These are phyloP conservation scores for Mormyrus proboscirostris DNA, from an alignment of 2,797 vertebrate genomes.

Conservation along the genomic window DNA sequence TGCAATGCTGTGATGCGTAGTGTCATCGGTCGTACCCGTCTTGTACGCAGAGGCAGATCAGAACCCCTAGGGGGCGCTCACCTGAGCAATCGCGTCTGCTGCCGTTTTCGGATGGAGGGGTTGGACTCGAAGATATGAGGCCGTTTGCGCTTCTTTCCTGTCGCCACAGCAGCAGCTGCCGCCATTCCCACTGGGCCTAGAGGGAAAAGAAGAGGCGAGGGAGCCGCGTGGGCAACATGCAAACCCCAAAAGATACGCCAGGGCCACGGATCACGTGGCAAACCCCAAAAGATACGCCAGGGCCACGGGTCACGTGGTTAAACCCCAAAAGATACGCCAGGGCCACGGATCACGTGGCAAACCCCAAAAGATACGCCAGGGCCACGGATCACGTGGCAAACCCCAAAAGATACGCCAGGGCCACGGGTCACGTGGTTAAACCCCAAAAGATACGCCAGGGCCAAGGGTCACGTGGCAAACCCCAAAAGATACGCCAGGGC, in stretches of 20 bases:
- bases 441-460: background rate
- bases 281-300: too few relatives aligned
- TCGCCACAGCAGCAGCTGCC: slow-evolving; percentile 91
- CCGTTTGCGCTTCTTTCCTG: slow-evolving; percentile 90
- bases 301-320: too few relatives aligned
- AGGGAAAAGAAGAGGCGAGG: slow-evolving; percentile 14
- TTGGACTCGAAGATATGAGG: slow-evolving; percentile 99
- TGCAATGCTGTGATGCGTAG: background rate
- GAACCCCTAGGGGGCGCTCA: slow-evolving; percentile 46
- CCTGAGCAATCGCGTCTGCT: slow-evolving; percentile 94
- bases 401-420: background rate
- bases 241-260: background rate
- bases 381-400: background rate
- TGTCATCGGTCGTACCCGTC: background rate
- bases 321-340: too few relatives aligned
- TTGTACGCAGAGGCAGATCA: background rate
- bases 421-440: background rate
- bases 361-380: too few relatives aligned
- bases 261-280: too few relatives aligned
- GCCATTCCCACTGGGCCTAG: slow-evolving; percentile 96
- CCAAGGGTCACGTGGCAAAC: background rate
- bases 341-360: too few relatives aligned
- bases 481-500: background rate
- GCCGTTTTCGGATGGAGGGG: slow-evolving; percentile 92
- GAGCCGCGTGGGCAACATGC: background rate